Conservation (phyloP, 2,113 vertebrate species). For the Hippopotamus amphibius region DNA sequence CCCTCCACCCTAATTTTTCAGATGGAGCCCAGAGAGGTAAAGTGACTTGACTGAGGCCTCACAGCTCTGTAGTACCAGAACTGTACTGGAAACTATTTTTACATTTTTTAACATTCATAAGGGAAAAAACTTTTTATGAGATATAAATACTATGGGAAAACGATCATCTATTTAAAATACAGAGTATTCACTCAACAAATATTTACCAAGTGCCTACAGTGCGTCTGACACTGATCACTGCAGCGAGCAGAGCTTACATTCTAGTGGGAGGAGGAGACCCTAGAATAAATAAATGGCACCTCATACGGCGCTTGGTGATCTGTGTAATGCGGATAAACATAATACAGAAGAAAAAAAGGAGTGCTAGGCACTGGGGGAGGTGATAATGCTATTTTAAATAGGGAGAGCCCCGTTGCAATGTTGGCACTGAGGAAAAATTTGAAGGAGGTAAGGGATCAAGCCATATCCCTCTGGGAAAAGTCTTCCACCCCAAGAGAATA, state of each 20-base stretch:
- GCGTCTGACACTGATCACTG: neutral
- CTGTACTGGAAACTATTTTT: neutral
- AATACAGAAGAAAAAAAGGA: neutral
- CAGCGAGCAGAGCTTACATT: neutral
- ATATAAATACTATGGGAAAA: neutral
- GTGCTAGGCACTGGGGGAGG: neutral
- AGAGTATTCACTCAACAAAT: neutral
- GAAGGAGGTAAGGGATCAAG: neutral
- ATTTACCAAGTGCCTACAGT: neutral
- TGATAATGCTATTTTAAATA: neutral
- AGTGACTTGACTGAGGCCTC: neutral
- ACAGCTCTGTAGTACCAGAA: neutral
- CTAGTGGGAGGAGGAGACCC: neutral
- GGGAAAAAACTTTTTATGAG: neutral
- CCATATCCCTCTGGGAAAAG: neutral
- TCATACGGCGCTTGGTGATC: neutral
- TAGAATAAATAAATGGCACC: neutral
- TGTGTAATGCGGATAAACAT: neutral
- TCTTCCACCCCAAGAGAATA: neutral
- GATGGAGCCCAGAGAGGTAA: neutral
- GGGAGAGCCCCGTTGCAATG: neutral
- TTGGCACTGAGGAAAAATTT: neutral
- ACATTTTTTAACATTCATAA: neutral
- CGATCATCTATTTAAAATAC: neutral
- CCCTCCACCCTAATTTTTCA: neutral